Evolutionary conservation across 2,888 invertebrate genomes (phyloP).

Genomic region (Lepidocyrtinus sp.): DNA sequence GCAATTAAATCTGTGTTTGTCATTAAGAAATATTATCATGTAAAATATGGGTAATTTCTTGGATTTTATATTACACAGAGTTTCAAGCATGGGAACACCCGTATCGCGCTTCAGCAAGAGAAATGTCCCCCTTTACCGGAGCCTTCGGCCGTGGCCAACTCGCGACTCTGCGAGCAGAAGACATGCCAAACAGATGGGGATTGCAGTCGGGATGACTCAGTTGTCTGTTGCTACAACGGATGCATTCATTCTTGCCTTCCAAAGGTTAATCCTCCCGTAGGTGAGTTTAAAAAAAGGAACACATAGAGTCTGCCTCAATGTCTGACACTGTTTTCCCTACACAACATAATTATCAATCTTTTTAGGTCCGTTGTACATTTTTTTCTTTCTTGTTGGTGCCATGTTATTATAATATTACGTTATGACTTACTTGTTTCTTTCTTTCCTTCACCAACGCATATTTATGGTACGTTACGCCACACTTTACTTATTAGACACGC

Average conservation of each 20-base stretch:
- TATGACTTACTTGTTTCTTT: not conserved
- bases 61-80: slow-evolving; percentile 34
- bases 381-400: not conserved
- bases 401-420: not conserved
- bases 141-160: slow-evolving; percentile 48
- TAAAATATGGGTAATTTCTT: slow-evolving; percentile 8
- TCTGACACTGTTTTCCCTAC: slow-evolving; percentile 45
- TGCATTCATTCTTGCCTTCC: slow-evolving; percentile 70
- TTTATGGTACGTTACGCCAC: not conserved
- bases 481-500: not conserved
- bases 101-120: slow-evolving; percentile 54
- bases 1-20: slow-evolving; percentile 48
- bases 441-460: not conserved
- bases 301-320: slow-evolving; percentile 33
- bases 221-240: slow-evolving; percentile 70
- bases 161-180: slow-evolving; percentile 61
- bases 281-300: slow-evolving; percentile 58
- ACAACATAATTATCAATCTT: too few relatives aligned
- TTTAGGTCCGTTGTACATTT: too few relatives aligned
- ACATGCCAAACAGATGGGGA: slow-evolving; percentile 62
- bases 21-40: slow-evolving; percentile 19
- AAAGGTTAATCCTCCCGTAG: slow-evolving; percentile 69
- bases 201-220: slow-evolving; percentile 61
- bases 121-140: slow-evolving; percentile 67
- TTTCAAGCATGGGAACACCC: slow-evolving; percentile 43